Evolutionary conservation across 2,113 vertebrate genomes (phyloP), one percentile per base, ranked within the genome.

Genomic region (Dipodomys merriami): DNA sequence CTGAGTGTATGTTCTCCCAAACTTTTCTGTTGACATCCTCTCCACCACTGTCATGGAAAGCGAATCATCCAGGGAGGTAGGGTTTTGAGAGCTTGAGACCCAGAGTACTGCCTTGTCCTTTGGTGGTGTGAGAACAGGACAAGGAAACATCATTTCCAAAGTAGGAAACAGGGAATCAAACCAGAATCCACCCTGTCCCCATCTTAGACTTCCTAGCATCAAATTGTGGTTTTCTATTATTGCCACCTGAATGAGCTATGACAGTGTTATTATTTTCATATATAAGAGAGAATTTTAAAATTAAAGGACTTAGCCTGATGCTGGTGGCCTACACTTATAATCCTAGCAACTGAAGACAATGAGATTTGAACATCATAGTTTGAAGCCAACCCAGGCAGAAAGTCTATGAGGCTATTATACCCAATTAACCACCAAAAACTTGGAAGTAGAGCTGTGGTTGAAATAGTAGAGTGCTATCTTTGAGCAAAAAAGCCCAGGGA

Each of bases 231-330:
- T 10, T 69, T 87, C 44, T 77, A 46, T 33, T 77, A 22, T 64
- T 64, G 53, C 0, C 27, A 27, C 7, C 9, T n/a, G 15, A 77
- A 46, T 57, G 11, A 29, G 88, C 3, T 39, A n/a, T 72, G 62
- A 39, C 0, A 7, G 30, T 84, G 2, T 68, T 57, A 73, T 57
- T 88, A 68, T 86, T 93, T 83, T 86, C 68, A 81, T 81, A 39
- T 74, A 16, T 74, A 8, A 78, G 7, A 82, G 88, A 68, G 8
- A 87, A 81, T 80, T 83, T 92, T 7, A 85, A 85, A 64, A 74
- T 90, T 84, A 46, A 78, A 57, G 85, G 18, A 64, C 15, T 57
- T 57, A 19, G 12, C 53, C 53, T 13, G 53, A 57, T 57, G 53
- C 53, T 57, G 53, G 53, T 57, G 53, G 53, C 53, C 53, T 13